Evolutionary conservation across 1,140 invertebrate species (phyloP), one percentile per base, ranked within the genome.

Genomic region (Drosophila kikkawai): DNA sequence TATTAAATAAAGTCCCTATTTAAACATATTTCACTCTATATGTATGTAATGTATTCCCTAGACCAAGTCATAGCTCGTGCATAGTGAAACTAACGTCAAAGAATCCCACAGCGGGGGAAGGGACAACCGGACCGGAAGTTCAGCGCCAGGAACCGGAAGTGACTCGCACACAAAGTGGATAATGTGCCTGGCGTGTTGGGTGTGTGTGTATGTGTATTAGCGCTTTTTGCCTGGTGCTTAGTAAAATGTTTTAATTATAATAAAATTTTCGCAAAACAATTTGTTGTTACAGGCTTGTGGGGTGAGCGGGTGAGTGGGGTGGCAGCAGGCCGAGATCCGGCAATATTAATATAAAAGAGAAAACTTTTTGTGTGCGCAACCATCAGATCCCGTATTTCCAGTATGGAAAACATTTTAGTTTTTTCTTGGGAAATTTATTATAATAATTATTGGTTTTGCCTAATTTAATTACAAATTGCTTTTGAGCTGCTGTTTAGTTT

Each of bases 161-260:
- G 83, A 80, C 75, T 75, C 56, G 26, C 42, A 69, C 71, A 76
- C 58, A 17, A 8, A 69, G 50, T 50, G 42, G 57, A 36, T 51
- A 53, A 57, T 77, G 61, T 50, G 70, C 32, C 36, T 12, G 32
- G 9, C 26, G n/a, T 41, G 39, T 22, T 17, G 48, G 12, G 11
- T 22, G 22, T 29, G 47, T 48, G 22, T 50, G 32, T 51, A 32
- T 53, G 37, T 51, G 68, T 39, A 44, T 50, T 56, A 56, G 59
- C 32, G 47, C 32, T 26, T 67, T 32, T 65, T 45, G 50, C 6
- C 67, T 61, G 71, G 34, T 73, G 83, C 80, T 76, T 79, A 69
- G 77, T 70, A 80, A 83, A 88, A 78, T 88, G 80, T 87, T 87
- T 87, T 87, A 87, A 87, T 87, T 87, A 87, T 87, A 76, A 84